Evolutionary conservation across 1,140 invertebrate species (phyloP).

Genomic region (Hyphantria cunea): DNA sequence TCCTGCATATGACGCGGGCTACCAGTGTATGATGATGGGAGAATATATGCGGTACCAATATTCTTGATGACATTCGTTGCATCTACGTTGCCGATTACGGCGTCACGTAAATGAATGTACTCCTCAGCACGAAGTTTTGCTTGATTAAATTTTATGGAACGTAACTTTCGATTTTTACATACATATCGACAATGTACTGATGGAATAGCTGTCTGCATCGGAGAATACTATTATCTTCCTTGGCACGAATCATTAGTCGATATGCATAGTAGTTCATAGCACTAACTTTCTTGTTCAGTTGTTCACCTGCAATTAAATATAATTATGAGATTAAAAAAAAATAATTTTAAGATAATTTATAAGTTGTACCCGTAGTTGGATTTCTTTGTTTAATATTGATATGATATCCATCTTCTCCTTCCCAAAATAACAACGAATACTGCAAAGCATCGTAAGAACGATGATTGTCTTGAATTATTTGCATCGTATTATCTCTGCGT

Average conservation of each 20-base stretch:
- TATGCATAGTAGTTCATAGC: constrained; percentile 1
- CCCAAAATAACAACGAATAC: background rate
- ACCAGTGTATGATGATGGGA: constrained; percentile 57
- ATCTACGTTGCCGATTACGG: too few species aligned
- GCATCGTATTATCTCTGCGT: background rate
- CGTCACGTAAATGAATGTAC: too few species aligned
- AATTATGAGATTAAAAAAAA: too few species aligned
- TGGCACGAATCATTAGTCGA: background rate
- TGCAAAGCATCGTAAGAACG: constrained; percentile 1
- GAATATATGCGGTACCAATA: constrained; percentile 45
- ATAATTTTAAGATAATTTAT: background rate
- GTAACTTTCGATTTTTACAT: too few species aligned
- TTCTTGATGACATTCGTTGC: too few species aligned
- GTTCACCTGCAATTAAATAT: background rate
- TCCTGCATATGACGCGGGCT: constrained; percentile 70
- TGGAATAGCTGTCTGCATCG: too few species aligned
- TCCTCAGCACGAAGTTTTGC: too few species aligned
- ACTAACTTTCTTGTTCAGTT: background rate
- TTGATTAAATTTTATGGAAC: too few species aligned
- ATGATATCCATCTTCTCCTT: constrained; percentile 2
- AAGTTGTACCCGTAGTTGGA: background rate
- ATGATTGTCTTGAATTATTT: background rate
- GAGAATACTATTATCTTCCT: background rate
- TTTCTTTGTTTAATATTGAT: background rate
- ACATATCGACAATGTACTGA: too few species aligned